Evolutionary conservation across 2,888 invertebrate species (phyloP).

Genomic region (Luffia ferchaultella): DNA sequence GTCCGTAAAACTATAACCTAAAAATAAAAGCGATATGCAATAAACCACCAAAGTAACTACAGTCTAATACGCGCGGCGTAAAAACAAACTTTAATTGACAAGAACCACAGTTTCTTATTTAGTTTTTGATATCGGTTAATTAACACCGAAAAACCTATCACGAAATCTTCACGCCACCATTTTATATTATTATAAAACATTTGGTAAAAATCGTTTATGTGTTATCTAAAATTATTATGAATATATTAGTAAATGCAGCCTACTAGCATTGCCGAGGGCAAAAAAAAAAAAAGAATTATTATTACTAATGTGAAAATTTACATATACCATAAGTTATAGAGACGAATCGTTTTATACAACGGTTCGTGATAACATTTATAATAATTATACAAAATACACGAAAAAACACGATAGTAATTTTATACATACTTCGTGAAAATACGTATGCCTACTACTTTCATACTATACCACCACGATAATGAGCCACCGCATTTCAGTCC

Average conservation of each 20-base stretch:
- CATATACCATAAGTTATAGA: too few species aligned
- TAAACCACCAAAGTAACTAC: neutral
- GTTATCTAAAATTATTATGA: too few species aligned
- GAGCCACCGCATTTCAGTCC: too few species aligned
- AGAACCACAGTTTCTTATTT: conserved; percentile 41
- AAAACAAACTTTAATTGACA: conserved; percentile 49
- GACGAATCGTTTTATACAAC: too few species aligned
- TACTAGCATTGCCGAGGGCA: conserved; percentile 31
- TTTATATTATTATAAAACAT: conserved; percentile 23
- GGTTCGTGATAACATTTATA: too few species aligned
- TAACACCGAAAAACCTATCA: neutral
- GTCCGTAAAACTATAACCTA: too few species aligned
- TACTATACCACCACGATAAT: too few species aligned
- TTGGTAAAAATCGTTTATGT: conserved; percentile 56
- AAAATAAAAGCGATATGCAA: neutral
- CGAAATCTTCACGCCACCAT: too few species aligned
- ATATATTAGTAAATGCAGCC: conserved; percentile 65
- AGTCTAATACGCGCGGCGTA: conserved; percentile 16
- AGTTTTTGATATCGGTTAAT: too few species aligned
- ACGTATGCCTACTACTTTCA: too few species aligned
- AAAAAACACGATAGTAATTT: too few species aligned
- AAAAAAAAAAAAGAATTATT: neutral
- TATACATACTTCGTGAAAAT: too few species aligned
- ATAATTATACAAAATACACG: neutral
- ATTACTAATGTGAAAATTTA: neutral